These are phyloP conservation scores for Coregonus ussuriensis DNA, from an alignment of 2,797 vertebrate species.

Conservation along the genomic window DNA sequence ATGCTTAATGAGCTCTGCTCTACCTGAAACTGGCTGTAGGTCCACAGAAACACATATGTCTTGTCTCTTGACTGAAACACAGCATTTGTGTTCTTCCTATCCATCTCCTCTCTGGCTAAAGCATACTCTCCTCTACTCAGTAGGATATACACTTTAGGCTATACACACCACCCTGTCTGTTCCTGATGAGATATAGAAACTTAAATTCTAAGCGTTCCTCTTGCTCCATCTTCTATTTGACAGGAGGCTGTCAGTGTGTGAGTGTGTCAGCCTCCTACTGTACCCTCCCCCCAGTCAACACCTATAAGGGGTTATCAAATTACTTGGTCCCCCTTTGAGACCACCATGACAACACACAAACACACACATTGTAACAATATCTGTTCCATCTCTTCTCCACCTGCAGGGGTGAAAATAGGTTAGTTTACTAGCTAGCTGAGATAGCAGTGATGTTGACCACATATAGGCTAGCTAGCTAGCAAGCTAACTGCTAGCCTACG, in stretches of 20 bases:
- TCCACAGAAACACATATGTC: conserved; percentile 75
- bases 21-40: conserved; percentile 73
- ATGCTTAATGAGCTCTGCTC: background rate
- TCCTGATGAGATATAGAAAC: background rate
- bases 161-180: background rate
- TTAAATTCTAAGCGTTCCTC: background rate
- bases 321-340: background rate
- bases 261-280: background rate
- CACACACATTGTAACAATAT: background rate
- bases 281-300: background rate
- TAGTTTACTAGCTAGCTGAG: background rate
- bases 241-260: background rate
- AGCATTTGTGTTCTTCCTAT: conserved; percentile 23
- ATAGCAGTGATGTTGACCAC: no score
- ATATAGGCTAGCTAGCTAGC: background rate
- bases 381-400: background rate
- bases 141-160: background rate
- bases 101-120: conserved; percentile 35
- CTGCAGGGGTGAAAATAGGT: background rate
- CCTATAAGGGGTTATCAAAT: background rate
- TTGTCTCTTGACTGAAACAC: conserved; percentile 41
- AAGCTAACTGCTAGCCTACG: background rate
- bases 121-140: background rate
- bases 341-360: background rate
- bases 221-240: background rate